phyloP scores from a whole-genome alignment of 2,113 vertebrate species.

The Melanerpes formicivorus region DNA sequence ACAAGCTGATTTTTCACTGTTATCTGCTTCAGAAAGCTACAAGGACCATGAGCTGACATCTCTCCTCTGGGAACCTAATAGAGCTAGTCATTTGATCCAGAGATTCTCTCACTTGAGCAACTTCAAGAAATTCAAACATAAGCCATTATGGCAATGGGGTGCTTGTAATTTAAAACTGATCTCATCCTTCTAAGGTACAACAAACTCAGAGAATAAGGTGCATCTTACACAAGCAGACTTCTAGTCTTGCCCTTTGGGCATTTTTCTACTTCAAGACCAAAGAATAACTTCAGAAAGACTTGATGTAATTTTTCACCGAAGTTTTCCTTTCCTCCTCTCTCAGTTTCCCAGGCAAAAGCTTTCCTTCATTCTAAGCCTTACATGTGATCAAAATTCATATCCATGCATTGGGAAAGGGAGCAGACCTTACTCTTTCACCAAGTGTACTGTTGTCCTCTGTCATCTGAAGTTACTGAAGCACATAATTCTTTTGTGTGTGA shows the following conservation, averaged over 20 bases:
- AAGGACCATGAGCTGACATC: background rate
- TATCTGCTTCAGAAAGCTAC: background rate
- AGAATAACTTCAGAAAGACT: constrained; percentile 22
- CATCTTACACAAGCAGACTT: background rate
- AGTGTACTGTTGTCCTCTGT: background rate
- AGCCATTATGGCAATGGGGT: background rate
- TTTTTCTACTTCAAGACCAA: constrained; percentile 1
- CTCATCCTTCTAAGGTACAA: background rate
- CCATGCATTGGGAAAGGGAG: background rate
- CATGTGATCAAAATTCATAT: background rate
- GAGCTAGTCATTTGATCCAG: background rate
- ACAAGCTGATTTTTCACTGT: background rate
- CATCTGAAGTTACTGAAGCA: background rate
- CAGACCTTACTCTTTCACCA: background rate
- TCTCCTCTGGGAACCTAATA: background rate
- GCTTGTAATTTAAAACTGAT: constrained; percentile 16
- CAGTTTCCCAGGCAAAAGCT: background rate
- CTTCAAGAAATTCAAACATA: background rate
- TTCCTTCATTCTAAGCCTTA: background rate
- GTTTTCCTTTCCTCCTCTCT: background rate
- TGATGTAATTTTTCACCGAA: background rate
- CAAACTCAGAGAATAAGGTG: background rate
- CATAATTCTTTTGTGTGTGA: background rate
- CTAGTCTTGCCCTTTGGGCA: background rate
- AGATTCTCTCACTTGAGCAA: background rate